Evolutionary conservation across 2,113 vertebrate species (phyloP), one percentile per base, ranked within the genome.

Genomic region (Candoia aspera): DNA sequence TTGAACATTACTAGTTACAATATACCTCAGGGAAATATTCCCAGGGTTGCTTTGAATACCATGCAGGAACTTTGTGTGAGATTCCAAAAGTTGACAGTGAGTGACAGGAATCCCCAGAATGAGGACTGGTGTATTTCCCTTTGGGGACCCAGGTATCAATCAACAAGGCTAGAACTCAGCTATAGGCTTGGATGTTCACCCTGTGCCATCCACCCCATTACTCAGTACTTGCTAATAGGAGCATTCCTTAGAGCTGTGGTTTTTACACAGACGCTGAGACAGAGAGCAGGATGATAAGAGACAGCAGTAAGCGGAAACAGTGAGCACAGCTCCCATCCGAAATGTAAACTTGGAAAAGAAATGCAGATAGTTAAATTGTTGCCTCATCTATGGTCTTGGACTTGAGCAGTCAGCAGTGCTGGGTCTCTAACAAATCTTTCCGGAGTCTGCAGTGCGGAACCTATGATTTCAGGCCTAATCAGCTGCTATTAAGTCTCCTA

Each of bases 31-130:
- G 62, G 55, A 64, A 89, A 42, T 46, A 92, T 54, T 55, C 29
- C 73, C 19, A 55, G n/a, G 60, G 23, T 85, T 89, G 73, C 23
- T 85, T 92, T 84, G 33, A 92, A 84, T 92, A 83, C 37, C 54
- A 92, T 60, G 46, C 49, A 49, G 29, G n/a, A 88, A 92, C 58
- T 24, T 85, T 26, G 68, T n/a, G 68, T 89, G 46, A 37, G 21
- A 42, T 57, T 73, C 54, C n/a, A 79, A 6, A 84, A 84, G 12
- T 89, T 62, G 58, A 58, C 57, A 42, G 23, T 26, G 55, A 84
- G 57, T 54, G 42, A 84, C 68, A 60, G 87, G 55, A 60, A 84
- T 92, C 68, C 19, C 84, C n/a, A 91, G 84, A 53, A 55, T 5
- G 60, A 87, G 58, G 21, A 73, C 37, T 90, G 23, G 6, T 68